A percentile compares a stretch with the other conserved stretches of the same genome.
Evolutionary conservation across 2,797 vertebrate genomes (phyloP).

Genomic region (Arremon brunneinucha): DNA sequence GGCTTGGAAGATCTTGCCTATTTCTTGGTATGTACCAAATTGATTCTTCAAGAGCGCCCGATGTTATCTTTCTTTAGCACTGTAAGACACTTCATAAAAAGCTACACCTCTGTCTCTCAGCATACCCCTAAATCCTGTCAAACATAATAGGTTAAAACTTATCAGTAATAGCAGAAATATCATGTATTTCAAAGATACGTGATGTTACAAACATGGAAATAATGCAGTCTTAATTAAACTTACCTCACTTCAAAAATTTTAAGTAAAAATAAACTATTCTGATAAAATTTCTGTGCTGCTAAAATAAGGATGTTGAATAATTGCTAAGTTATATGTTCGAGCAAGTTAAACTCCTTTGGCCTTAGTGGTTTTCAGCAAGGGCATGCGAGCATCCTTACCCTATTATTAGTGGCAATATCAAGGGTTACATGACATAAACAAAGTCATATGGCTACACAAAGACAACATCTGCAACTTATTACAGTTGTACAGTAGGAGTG

Average conservation of each 20-base stretch:
- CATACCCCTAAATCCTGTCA: background rate
- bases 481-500: background rate
- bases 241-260: background rate
- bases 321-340: background rate
- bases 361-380: background rate
- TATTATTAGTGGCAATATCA: background rate
- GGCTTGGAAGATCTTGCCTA: background rate
- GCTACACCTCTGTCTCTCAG: background rate
- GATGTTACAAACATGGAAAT: background rate
- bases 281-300: background rate
- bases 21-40: background rate
- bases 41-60: background rate
- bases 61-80: background rate
- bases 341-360: background rate
- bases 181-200: background rate
- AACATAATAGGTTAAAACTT: background rate
- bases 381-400: background rate
- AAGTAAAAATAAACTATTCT: background rate
- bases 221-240: background rate
- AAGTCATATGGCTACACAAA: background rate
- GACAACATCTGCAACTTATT: conserved; percentile 48
- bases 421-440: background rate
- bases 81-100: background rate
- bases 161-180: background rate
- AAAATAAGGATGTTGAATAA: background rate